These are phyloP conservation scores for Melanotaenia maccullochi DNA, from an alignment of 2,797 vertebrate species.

Conservation along the genomic window DNA sequence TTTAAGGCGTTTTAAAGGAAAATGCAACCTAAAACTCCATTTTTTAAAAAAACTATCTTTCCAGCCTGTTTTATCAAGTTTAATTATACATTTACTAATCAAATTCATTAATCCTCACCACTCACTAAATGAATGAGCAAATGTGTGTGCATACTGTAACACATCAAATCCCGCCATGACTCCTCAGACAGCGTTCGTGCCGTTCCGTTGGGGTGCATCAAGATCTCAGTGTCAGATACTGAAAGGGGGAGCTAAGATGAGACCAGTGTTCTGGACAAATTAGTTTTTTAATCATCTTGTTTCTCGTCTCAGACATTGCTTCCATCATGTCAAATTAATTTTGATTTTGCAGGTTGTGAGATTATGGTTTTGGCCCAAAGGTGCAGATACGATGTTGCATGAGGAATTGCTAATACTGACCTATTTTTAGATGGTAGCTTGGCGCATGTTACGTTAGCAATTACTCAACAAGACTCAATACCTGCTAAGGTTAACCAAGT, in stretches of 20 bases:
- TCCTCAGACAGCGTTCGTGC: background rate
- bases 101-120: constrained; percentile 20
- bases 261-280: constrained; percentile 13
- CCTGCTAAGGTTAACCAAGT: constrained; percentile 24
- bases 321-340: constrained; percentile 9
- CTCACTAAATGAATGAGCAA: constrained; percentile 25
- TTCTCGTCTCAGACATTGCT: constrained; percentile 1
- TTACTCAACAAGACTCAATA: constrained; percentile 6
- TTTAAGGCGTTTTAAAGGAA: no score
- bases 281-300: constrained; percentile 4
- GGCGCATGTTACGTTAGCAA: background rate
- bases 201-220: constrained; percentile 5
- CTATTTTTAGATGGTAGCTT: background rate
- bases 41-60: background rate
- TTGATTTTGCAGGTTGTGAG: background rate
- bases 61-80: constrained; percentile 29
- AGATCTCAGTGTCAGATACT: constrained; percentile 10
- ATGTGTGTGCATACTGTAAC: constrained; percentile 19
- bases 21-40: no score
- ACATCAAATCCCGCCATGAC: background rate
- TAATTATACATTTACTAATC: constrained; percentile 38
- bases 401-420: background rate
- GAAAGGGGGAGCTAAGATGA: background rate
- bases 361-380: background rate
- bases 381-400: background rate